These are phyloP conservation scores for Pseudocheirus occidentalis DNA, from an alignment of 2,797 vertebrate genomes.

Conservation along the genomic window DNA sequence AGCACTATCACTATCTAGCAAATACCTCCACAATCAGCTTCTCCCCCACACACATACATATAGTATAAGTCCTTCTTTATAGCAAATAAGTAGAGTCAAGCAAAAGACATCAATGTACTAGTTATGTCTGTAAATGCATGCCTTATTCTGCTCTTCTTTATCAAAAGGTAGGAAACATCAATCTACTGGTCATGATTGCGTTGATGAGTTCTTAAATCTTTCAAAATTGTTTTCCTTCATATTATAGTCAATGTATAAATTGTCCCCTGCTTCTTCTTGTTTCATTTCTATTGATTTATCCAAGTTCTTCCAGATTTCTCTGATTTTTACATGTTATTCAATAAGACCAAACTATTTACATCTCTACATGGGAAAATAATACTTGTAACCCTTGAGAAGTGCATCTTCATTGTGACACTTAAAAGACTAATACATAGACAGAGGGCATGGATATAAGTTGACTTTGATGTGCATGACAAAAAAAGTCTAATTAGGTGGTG, in stretches of 20 bases:
- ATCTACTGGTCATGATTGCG: not conserved
- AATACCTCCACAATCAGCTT: not conserved
- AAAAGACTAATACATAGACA: too few species aligned
- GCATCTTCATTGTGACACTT: too few species aligned
- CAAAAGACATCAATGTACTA: not conserved
- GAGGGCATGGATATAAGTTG: too few species aligned
- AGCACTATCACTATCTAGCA: not conserved
- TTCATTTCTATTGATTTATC: not conserved
- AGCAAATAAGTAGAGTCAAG: not conserved
- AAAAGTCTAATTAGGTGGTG: too few species aligned
- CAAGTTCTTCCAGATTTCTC: not conserved
- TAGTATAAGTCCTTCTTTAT: not conserved
- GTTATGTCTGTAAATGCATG: not conserved
- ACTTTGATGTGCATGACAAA: too few species aligned
- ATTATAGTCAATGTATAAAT: not conserved
- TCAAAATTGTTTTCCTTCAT: not conserved
- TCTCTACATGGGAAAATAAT: too few species aligned
- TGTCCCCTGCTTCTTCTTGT: not conserved
- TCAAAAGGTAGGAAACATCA: not conserved
- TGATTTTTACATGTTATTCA: not conserved
- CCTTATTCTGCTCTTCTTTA: not conserved
- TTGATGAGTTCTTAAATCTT: not conserved
- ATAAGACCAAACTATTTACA: too few species aligned
- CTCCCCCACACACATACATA: not conserved
- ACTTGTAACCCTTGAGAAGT: too few species aligned